phyloP scores from a whole-genome alignment of 1,140 invertebrate genomes.

The Pinna nobilis region DNA sequence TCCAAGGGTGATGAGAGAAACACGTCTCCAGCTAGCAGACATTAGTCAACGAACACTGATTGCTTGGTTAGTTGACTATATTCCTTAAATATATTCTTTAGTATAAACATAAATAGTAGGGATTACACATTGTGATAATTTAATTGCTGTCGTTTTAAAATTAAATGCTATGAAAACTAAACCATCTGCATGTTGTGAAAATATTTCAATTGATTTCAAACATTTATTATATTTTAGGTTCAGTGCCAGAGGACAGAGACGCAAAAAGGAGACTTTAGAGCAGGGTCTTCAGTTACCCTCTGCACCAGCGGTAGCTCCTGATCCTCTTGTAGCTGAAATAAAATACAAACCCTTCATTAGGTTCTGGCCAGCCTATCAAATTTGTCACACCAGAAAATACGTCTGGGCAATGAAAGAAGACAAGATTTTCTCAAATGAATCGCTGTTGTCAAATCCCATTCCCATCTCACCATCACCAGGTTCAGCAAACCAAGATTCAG shows the following conservation, averaged over 20 bases:
- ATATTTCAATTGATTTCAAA: neutral
- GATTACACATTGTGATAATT: neutral
- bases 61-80: neutral
- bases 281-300: neutral
- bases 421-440: neutral
- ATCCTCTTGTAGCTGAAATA: neutral
- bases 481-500: no score
- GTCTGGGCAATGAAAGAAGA: neutral
- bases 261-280: neutral
- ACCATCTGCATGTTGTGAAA: neutral
- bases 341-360: neutral
- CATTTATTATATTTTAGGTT: slow-evolving; percentile 14
- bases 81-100: neutral
- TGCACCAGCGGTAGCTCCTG: neutral
- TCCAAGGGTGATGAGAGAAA: slow-evolving; percentile 6
- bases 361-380: neutral
- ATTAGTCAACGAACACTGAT: slow-evolving; percentile 13
- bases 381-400: neutral
- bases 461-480: no score
- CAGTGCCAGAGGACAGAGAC: slow-evolving; percentile 2
- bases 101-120: no score
- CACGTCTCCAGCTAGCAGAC: slow-evolving; percentile 20
- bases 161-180: neutral
- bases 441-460: neutral
- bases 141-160: neutral